Evolutionary conservation across 2,888 invertebrate species (phyloP), one percentile per base, ranked within the genome.

Genomic region (Pediacus dermestoides): DNA sequence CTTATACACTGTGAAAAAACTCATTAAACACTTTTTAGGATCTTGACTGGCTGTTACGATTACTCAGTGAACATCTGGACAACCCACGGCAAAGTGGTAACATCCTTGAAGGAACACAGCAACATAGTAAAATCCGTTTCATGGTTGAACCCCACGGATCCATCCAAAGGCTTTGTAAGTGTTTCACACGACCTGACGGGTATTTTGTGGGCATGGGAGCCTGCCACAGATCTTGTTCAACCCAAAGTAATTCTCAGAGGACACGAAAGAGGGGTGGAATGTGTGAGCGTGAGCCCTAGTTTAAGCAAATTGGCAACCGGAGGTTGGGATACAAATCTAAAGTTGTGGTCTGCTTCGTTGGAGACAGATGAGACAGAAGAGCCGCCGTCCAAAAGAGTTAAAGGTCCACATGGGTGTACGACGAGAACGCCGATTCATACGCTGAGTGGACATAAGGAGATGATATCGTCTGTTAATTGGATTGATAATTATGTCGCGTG

Each of bases 111-210:
- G 2, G 90, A 90, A 0, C 95, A 96, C 64, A 79, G 82, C 16
- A 87, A 85, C 23, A 85, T 92, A 1, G 81, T 95, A 0, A 94
- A 92, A 73, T 85, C 85, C 16, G 88, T 94, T 0, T 75, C 84
- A 6, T 95, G 94, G 95, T 77, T 94, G 26, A 78, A 82, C 4
- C 67, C 81, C 35, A 75, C 75, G 54, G 78, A 78, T 4, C 76
- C 81, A 16, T 52, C 55, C 7, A 56, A 58, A 50, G 67, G 66
- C 23, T 65, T 66, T 53, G 58, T 66, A n/a, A 87, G 86, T 71
- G 89, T 83, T 4, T 93, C 94, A 4, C 91, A 92, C 68, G 96
- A 96, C 70, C 89, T 94, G 67, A 88, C 89, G 1, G 85, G 86
- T 0, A 82, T 32, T 94, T 94, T 94, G 79, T 86, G 49, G 50